Percentiles rank a stretch among this genome's conserved stretches.
Evolutionary conservation across 2,888 invertebrate genomes (phyloP).

Genomic region (Ectobius pallidus): DNA sequence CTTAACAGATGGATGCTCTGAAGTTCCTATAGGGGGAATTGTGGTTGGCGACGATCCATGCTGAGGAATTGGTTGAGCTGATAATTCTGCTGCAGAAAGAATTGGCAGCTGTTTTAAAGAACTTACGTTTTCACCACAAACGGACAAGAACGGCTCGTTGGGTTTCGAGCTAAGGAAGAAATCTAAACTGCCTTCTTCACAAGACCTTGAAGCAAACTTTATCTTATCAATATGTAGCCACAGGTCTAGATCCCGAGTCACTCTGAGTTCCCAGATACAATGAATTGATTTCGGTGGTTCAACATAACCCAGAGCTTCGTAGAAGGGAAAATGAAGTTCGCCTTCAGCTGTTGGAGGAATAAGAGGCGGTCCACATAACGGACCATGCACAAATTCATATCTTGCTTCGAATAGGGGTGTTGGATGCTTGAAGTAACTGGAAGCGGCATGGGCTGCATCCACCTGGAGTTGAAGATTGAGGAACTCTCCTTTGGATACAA

Average conservation of each 20-base stretch:
- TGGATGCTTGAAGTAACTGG: constrained; percentile 86
- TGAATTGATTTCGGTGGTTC: constrained; percentile 58
- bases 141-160: constrained; percentile 73
- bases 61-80: constrained; percentile 9
- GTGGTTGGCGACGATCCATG: constrained; percentile 37
- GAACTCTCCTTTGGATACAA: constrained; percentile 81
- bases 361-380: constrained; percentile 83
- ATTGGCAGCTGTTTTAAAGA: constrained; percentile 71
- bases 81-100: constrained; percentile 77
- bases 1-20: constrained; percentile 45
- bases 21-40: constrained; percentile 3
- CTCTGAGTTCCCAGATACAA: constrained; percentile 82
- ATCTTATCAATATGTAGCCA: constrained; percentile 84
- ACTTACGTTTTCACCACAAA: constrained; percentile 87
- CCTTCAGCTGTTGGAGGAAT: constrained; percentile 81
- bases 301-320: constrained; percentile 71
- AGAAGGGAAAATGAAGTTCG: constrained; percentile 85
- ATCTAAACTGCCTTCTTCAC: constrained; percentile 86
- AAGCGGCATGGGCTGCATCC: constrained; percentile 83
- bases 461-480: constrained; percentile 82
- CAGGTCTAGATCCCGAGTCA: constrained; percentile 82
- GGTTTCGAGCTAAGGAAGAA: constrained; percentile 75
- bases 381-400: constrained; percentile 89
- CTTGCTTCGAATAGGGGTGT: constrained; percentile 83
- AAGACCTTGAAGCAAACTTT: constrained; percentile 80